Evolutionary conservation across 2,888 invertebrate genomes (phyloP).

Genomic region (Nomada ruficornis): DNA sequence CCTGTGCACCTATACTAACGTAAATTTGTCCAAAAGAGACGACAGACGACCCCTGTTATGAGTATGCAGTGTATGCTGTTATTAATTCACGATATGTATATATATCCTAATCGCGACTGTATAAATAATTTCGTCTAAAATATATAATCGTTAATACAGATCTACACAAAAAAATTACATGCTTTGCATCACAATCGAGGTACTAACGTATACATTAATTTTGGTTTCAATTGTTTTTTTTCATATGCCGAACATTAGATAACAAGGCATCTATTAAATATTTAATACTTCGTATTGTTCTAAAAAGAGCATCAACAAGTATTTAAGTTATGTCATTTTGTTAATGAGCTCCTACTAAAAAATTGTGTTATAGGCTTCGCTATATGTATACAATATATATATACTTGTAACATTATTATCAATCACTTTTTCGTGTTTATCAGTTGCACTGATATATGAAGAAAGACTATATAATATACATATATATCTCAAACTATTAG

Average conservation of each 20-base stretch:
- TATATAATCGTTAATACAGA: conserved; percentile 67
- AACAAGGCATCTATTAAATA: conserved; percentile 58
- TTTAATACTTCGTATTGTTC: conserved; percentile 41
- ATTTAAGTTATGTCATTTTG: conserved; percentile 59
- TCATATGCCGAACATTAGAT: conserved; percentile 60
- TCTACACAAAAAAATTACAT: conserved; percentile 60
- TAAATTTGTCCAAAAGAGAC: conserved; percentile 30
- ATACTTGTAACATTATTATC: conserved; percentile 57
- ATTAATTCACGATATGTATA: conserved; percentile 51
- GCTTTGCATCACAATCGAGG: conserved; percentile 55
- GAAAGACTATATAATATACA: conserved; percentile 46
- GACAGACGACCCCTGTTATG: conserved; percentile 54
- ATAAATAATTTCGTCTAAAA: conserved; percentile 61
- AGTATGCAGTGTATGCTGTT: conserved; percentile 61
- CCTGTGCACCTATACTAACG: conserved; percentile 28
- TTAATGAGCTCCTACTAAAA: conserved; percentile 55
- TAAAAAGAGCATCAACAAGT: conserved; percentile 59
- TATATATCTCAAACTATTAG: conserved; percentile 46
- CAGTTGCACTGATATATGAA: conserved; percentile 60
- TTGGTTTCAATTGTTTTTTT: conserved; percentile 38
- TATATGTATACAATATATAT: conserved; percentile 37
- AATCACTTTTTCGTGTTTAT: conserved; percentile 52
- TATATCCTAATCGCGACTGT: conserved; percentile 51
- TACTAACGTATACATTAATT: conserved; percentile 65
- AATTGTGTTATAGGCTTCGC: conserved; percentile 51